Percentiles rank a stretch among this genome's conserved stretches.
Conservation (phyloP, 2,797 vertebrate genomes). For the Mormyrops attenuatus region DNA sequence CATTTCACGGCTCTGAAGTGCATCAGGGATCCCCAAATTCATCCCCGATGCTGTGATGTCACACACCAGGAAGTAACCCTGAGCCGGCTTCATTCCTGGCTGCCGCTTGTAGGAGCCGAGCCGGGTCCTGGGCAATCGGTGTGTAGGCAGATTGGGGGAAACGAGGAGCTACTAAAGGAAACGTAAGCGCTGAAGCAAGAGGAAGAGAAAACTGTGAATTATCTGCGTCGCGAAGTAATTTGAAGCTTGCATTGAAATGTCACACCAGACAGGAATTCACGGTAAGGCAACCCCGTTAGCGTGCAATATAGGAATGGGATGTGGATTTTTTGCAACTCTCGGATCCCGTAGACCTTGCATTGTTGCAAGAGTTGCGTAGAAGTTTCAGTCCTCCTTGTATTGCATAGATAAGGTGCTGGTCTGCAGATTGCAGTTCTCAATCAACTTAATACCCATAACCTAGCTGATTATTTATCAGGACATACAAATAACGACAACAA, state of each 20-base stretch:
- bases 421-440: neutral
- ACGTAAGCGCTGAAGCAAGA: neutral
- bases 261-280: conserved; percentile 70
- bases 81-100: conserved; percentile 6
- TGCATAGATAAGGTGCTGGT: neutral
- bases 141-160: neutral
- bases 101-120: neutral
- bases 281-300: conserved; percentile 44
- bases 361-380: neutral
- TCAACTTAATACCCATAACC: neutral
- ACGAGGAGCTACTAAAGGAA: neutral
- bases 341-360: neutral
- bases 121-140: neutral
- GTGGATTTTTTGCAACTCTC: neutral
- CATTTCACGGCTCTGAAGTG: conserved; percentile 51
- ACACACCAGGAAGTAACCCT: conserved; percentile 29
- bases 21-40: conserved; percentile 62
- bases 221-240: neutral
- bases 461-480: neutral
- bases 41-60: conserved; percentile 58
- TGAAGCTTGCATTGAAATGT: conserved; percentile 47
- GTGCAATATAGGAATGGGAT: neutral
- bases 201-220: neutral
- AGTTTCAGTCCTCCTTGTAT: neutral
- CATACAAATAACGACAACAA: neutral